Conservation (phyloP, 2,888 invertebrate genomes). For the Nycteola revayana region DNA sequence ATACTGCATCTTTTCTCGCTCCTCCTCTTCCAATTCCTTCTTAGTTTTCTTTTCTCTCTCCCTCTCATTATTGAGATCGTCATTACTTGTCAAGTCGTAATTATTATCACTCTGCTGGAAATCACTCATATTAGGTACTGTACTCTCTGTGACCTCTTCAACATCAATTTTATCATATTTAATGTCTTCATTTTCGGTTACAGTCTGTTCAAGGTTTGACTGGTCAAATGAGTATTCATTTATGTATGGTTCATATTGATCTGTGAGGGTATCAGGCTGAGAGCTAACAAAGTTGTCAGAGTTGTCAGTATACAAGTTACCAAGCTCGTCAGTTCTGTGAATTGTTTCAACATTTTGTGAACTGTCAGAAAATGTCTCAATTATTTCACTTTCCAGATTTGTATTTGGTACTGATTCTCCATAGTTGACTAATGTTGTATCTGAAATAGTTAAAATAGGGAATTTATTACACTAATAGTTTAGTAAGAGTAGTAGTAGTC, state of each 20-base stretch:
- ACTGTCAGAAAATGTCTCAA: conserved; percentile 61
- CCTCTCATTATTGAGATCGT: conserved; percentile 74
- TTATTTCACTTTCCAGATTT: conserved; percentile 54
- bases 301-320: conserved; percentile 67
- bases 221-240: conserved; percentile 67
- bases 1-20: conserved; percentile 97
- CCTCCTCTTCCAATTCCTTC: conserved; percentile 95
- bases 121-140: conserved; percentile 50
- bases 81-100: conserved; percentile 26
- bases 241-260: conserved; percentile 66
- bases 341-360: conserved; percentile 61
- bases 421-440: conserved; percentile 72
- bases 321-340: conserved; percentile 67
- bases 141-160: conserved; percentile 39
- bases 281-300: conserved; percentile 55
- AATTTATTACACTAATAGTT: too few relatives aligned
- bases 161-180: conserved; percentile 37
- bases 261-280: conserved; percentile 56
- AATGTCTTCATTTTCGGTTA: conserved; percentile 40
- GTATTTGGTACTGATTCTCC: conserved; percentile 52
- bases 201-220: conserved; percentile 43
- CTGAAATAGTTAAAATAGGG: too few relatives aligned
- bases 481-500: too few relatives aligned
- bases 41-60: conserved; percentile 88
- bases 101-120: conserved; percentile 55